A percentile compares a stretch with the other conserved stretches of the same genome.
Evolutionary conservation across 2,888 invertebrate genomes (phyloP).

Genomic region (Drosophila peninsularis): DNA sequence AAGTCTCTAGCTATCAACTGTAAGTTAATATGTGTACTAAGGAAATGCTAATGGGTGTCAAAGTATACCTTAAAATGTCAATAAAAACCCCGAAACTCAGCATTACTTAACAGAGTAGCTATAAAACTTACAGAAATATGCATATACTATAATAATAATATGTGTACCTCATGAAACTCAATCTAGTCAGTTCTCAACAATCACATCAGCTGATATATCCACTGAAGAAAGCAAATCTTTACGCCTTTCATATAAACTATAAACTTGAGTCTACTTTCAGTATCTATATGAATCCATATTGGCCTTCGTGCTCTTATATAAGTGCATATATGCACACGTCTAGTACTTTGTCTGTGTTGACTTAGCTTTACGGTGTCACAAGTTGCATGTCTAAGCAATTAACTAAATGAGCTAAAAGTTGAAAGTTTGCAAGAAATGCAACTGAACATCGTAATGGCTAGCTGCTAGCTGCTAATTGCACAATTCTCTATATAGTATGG

Average conservation of each 20-base stretch:
- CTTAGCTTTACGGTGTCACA: background rate
- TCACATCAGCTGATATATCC: background rate
- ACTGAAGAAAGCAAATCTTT: background rate
- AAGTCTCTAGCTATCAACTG: background rate
- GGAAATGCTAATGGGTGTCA: background rate
- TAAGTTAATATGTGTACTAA: background rate
- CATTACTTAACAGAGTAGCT: background rate
- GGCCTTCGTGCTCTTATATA: slow-evolving; percentile 5
- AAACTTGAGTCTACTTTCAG: too few relatives aligned
- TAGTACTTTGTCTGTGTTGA: background rate
- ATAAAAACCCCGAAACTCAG: background rate
- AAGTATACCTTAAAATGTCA: background rate
- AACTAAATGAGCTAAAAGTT: slow-evolving; percentile 8
- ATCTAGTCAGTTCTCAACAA: background rate
- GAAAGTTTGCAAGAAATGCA: slow-evolving; percentile 14
- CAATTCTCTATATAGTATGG: background rate
- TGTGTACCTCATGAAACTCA: background rate
- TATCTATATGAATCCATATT: too few relatives aligned
- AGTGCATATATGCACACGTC: background rate
- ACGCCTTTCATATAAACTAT: background rate
- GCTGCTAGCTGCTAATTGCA: background rate
- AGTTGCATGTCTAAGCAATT: slow-evolving; percentile 19
- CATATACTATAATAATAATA: too few relatives aligned
- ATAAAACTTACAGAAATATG: too few relatives aligned
- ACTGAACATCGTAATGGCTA: slow-evolving; percentile 3